Evolutionary conservation across 2,113 vertebrate species (phyloP), one percentile per base, ranked within the genome.

Genomic region (Oophaga pumilio): DNA sequence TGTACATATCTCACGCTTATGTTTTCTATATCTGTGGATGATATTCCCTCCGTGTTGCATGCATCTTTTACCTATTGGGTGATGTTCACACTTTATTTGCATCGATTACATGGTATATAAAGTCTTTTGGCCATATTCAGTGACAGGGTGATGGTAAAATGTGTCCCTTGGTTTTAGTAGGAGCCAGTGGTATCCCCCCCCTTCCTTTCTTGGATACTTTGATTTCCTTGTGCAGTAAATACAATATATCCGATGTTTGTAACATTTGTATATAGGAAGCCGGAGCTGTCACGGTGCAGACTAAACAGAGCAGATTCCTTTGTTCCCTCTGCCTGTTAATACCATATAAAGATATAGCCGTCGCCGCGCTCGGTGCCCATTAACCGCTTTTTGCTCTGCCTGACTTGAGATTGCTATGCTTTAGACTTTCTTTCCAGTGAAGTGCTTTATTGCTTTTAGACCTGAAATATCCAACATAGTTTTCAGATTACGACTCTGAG

Each of bases 261-360:
- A 6, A 76, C 53, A 4, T 33, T 33, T 59, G 71, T 59, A 26
- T 85, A 78, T 60, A 66, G 62, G 76, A 64, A 52, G 74, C 59
- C 11, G 20, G n/a, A 24, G n/a, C 33, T 59, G 59, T 80, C 53
- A 60, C 18, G 49, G 28, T 22, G 53, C 85, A 87, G 77, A 87
- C 78, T 87, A 81, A 81, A 87, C 85, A 80, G 9, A 56, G 76
- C 24, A 26, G 81, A 87, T 87, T 87, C 85, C 85, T 87, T 50
- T 73, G 64, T 81, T 56, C 43, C 66, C 50, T 71, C 53, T 73
- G 50, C 50, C 52, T 59, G 64, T 52, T 68, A 81, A 57, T 81
- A 87, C 85, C 85, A 87, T 87, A 87, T 87, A 87, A 87, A 87
- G 85, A 11, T 53, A 43, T 12, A 52, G 83, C 53, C 3, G 81